phyloP scores from a whole-genome alignment of 1,140 invertebrate species.

The Heliconius eleuchia region DNA sequence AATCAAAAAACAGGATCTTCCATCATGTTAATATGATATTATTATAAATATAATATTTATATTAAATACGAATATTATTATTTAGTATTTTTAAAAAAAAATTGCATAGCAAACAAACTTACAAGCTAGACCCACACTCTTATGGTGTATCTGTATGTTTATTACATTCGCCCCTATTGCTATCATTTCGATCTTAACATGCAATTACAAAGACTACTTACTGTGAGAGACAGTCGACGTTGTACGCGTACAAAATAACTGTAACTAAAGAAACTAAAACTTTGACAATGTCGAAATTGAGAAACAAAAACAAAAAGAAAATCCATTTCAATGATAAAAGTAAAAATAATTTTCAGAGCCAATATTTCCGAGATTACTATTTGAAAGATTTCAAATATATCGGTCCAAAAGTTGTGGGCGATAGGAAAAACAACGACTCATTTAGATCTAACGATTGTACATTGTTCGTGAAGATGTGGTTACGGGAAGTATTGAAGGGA shows the following conservation, averaged over 20 bases:
- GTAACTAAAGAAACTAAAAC: not conserved
- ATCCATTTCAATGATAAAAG: slow-evolving; percentile 9
- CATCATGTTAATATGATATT: no score
- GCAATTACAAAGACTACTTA: slow-evolving; percentile 4
- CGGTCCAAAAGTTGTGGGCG: slow-evolving; percentile 49
- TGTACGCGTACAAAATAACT: not conserved
- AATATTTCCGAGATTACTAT: slow-evolving; percentile 60
- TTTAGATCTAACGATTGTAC: slow-evolving; percentile 38
- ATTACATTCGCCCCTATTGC: not conserved
- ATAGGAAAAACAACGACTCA: slow-evolving; percentile 36
- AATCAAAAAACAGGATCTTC: no score
- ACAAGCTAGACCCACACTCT: not conserved
- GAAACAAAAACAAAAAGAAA: slow-evolving; percentile 30
- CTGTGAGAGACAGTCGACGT: not conserved
- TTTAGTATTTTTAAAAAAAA: no score
- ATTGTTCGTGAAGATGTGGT: slow-evolving; percentile 59
- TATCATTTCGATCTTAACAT: not conserved
- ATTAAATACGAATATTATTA: no score
- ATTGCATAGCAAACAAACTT: not conserved
- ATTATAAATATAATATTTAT: no score
- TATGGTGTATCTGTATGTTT: not conserved
- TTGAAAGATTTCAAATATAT: slow-evolving; percentile 68
- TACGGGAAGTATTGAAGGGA: slow-evolving; percentile 58
- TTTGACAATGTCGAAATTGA: slow-evolving; percentile 36
- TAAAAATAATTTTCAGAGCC: slow-evolving; percentile 26